Base-by-base conservation (phyloP, 2,113 vertebrate genomes). In the Hymenochirus boettgeri region DNA sequence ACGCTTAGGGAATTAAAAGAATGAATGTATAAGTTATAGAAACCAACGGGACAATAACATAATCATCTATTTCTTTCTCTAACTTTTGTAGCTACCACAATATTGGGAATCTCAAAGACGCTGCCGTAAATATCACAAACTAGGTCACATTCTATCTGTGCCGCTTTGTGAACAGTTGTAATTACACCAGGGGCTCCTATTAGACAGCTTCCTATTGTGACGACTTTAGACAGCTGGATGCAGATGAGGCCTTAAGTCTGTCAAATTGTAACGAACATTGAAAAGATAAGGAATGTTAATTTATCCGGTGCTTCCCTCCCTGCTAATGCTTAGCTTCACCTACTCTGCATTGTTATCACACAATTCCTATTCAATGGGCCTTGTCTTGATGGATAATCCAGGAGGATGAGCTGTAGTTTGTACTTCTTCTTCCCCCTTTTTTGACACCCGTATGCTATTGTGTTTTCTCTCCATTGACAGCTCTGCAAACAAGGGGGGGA, bases 261-360 rank as follows among this genome's bases (percentile, higher is more conserved):
- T 79, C 76, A 82, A 69, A 72, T 71, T 73, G 71, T 80, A 80
- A 80, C 71, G 75, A 83, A 76, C 72, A 75, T 71, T 77, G 76
- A 77, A 78, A 81, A 78, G 76, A 82, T 79, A 78, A 82, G 75
- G 80, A 80, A 82, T 77, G 79, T 85, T 83, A 81, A 83, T 83
- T 82, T 80, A 81, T 77, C 75, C 60, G 80, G 72, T 73, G 77
- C 73, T 75, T 71, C 78, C 81, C 81, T 79, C 74, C 75, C 75
- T 77, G 77, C 80, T 83, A 81, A 77, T 12, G 50, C 73, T 81
- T 80, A 85, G 81, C 77, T 81, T 79, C 74, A 79, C 76, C 77
- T 81, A 77, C 8, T 83, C 78, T 80, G 82, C 77, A 72, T 62
- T 77, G 72, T 76, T 79, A 69, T 70, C 71, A 57, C 61, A 0